phyloP scores from a whole-genome alignment of 2,888 invertebrate genomes.

The Schrankia costaestrigalis region DNA sequence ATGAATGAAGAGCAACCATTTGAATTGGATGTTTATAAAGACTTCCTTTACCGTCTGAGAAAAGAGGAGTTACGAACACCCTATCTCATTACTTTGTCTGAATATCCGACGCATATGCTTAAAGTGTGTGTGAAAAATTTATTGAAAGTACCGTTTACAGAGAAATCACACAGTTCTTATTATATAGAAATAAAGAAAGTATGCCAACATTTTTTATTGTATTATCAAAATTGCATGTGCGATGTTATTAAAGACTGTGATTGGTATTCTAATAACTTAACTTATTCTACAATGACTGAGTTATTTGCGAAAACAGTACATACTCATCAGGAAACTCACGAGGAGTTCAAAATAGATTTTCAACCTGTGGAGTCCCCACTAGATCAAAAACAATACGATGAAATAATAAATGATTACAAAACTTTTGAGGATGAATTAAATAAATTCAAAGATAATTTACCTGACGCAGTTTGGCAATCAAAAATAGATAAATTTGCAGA shows the following conservation, averaged over 20 bases:
- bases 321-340: conserved; percentile 38
- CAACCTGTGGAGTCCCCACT: conserved; percentile 31
- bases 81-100: conserved; percentile 37
- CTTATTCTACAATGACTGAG: conserved; percentile 35
- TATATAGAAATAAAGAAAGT: conserved; percentile 53
- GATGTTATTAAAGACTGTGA: conserved; percentile 42
- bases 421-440: conserved; percentile 31
- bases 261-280: conserved; percentile 24
- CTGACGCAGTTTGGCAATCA: conserved; percentile 35
- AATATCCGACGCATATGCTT: conserved; percentile 41
- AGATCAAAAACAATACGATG: conserved; percentile 42
- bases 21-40: conserved; percentile 46
- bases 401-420: conserved; percentile 32
- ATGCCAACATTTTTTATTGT: conserved; percentile 42
- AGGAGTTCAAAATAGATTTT: conserved; percentile 41
- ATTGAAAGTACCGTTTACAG: neutral
- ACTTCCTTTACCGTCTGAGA: conserved; percentile 44
- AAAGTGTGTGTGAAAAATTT: conserved; percentile 32
- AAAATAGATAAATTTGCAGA: conserved; percentile 41
- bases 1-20: neutral
- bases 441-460: conserved; percentile 30
- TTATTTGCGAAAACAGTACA: conserved; percentile 42
- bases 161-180: conserved; percentile 41
- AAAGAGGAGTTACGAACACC: conserved; percentile 36
- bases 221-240: conserved; percentile 46